Conservation (phyloP, 2,797 vertebrate genomes). For the Tangara arthus region DNA sequence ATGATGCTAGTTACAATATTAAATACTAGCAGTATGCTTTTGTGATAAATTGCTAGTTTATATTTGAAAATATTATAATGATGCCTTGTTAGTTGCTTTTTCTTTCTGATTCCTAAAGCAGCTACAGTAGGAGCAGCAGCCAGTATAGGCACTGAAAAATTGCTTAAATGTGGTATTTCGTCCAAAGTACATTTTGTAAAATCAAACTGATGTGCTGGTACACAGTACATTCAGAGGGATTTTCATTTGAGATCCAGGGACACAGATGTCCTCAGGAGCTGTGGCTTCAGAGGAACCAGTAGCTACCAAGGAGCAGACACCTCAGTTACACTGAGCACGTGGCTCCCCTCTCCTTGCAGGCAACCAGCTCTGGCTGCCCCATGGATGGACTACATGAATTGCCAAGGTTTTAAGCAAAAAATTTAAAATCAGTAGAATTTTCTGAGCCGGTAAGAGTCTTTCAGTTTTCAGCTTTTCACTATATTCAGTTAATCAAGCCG, state of each 20-base stretch:
- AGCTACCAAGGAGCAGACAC: background rate
- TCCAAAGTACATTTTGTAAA: background rate
- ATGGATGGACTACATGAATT: background rate
- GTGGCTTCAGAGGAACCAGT: background rate
- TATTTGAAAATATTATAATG: background rate
- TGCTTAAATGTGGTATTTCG: background rate
- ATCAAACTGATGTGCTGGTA: background rate
- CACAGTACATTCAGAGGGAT: background rate
- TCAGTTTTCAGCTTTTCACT: background rate
- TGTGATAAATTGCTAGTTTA: background rate
- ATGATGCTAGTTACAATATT: background rate
- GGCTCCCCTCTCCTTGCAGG: background rate
- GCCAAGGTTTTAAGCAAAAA: background rate
- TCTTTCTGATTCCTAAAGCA: background rate
- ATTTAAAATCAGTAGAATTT: background rate
- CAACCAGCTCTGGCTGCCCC: background rate
- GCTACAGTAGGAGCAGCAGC: background rate
- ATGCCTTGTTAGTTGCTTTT: background rate
- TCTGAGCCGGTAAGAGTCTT: fast-evolving
- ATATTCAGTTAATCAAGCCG: background rate
- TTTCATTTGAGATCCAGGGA: background rate
- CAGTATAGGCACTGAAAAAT: background rate
- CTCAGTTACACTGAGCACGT: background rate
- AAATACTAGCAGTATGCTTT: background rate
- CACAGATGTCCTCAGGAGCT: background rate